A percentile compares a stretch with the other conserved stretches of the same genome.
phyloP scores from a whole-genome alignment of 2,113 vertebrate species.

The Baryphthengus martii region DNA sequence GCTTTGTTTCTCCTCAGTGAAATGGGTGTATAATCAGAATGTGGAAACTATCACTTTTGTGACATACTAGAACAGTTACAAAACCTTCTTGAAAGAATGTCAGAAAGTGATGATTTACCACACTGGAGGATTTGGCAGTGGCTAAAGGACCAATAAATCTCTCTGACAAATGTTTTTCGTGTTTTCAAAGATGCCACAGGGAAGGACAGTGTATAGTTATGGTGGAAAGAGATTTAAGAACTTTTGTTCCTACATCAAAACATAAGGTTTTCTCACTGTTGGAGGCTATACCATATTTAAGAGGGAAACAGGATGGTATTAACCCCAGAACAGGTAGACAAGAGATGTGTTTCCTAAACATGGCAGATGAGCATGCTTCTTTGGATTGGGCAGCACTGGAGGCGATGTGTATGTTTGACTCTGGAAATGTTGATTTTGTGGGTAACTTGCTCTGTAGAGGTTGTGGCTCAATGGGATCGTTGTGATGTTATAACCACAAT shows the following conservation, averaged over 20 bases:
- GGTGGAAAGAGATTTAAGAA: constrained; percentile 1
- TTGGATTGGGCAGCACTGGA: not conserved
- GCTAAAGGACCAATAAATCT: constrained; percentile 14
- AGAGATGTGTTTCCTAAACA: not conserved
- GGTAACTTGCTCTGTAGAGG: not conserved
- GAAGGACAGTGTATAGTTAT: not conserved
- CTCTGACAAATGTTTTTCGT: constrained; percentile 7
- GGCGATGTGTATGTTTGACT: not conserved
- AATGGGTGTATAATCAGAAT: not conserved
- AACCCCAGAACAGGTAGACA: not conserved
- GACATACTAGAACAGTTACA: not conserved
- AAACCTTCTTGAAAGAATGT: constrained; percentile 21
- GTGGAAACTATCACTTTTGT: constrained; percentile 5
- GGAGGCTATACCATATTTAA: not conserved
- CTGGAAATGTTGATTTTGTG: not conserved
- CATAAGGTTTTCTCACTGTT: not conserved
- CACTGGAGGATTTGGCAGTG: constrained; percentile 3
- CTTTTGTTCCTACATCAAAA: not conserved
- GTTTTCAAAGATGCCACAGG: not conserved
- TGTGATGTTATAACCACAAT: not conserved
- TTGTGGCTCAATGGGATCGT: not conserved
- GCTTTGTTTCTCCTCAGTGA: not conserved
- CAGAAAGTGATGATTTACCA: constrained; percentile 42
- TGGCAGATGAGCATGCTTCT: not conserved
- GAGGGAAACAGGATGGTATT: not conserved